phyloP scores from a whole-genome alignment of 2,797 vertebrate species.

The Atherinosoma microstoma region DNA sequence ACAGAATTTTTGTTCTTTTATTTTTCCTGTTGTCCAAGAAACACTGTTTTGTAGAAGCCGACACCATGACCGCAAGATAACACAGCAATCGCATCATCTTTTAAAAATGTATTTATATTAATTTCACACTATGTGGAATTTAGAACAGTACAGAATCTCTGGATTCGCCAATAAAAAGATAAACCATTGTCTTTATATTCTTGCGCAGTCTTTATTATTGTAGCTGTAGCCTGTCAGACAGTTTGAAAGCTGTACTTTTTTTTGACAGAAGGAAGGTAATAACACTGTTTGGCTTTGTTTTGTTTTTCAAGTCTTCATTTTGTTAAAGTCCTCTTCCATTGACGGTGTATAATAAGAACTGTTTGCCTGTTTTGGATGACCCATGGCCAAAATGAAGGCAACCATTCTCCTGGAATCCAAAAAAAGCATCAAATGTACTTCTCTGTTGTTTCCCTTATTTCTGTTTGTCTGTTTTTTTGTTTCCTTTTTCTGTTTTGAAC shows the following conservation, averaged over 20 bases:
- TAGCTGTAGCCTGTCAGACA: slow-evolving; percentile 22
- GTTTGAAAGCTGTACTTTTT: slow-evolving; percentile 31
- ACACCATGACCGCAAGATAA: slow-evolving; percentile 44
- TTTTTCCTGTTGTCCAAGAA: slow-evolving; percentile 10
- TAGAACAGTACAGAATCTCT: slow-evolving; percentile 78
- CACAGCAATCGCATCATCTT: slow-evolving; percentile 64
- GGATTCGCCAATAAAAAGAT: slow-evolving; percentile 83
- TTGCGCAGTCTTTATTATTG: slow-evolving; percentile 56
- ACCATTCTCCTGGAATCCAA: slow-evolving; percentile 17
- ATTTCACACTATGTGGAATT: slow-evolving; percentile 84
- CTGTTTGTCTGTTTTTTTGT: slow-evolving; percentile 36
- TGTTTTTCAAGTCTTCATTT: slow-evolving; percentile 16
- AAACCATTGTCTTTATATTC: slow-evolving; percentile 67
- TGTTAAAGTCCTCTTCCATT: slow-evolving; percentile 27
- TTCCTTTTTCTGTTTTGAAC: slow-evolving; percentile 16
- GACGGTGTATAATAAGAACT: slow-evolving; percentile 7
- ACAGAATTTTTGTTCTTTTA: not conserved
- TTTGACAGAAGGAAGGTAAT: not conserved
- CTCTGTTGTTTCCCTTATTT: slow-evolving; percentile 50
- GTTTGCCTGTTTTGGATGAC: slow-evolving; percentile 22
- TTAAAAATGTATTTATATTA: slow-evolving; percentile 84
- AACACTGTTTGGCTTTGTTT: slow-evolving; percentile 7
- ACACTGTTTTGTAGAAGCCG: slow-evolving; percentile 16
- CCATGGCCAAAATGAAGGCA: slow-evolving; percentile 9
- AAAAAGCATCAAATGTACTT: slow-evolving; percentile 40